Evolutionary conservation across 1,140 invertebrate genomes (phyloP), one percentile per base, ranked within the genome.

Genomic region (Scaptomyza montana): DNA sequence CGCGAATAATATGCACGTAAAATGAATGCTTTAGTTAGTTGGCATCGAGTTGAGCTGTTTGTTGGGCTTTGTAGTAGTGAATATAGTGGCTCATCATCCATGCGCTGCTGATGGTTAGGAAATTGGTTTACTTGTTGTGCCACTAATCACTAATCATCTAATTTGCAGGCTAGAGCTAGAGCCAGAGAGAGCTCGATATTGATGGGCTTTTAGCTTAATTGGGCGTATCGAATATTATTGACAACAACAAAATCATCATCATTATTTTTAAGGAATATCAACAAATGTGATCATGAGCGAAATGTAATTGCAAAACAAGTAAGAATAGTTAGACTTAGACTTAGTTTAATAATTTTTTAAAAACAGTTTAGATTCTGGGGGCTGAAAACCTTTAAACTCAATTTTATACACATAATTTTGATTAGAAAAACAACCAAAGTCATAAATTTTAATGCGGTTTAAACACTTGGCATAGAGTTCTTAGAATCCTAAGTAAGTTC

Each of bases 201-300:
- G 74, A 54, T 56, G 63, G 78, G 81, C 81, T 86, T 75, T 86
- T 86, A 86, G 82, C 41, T 60, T 86, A 86, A 86, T 86, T 87
- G 82, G 65, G 82, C 81, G 82, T 81, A 54, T 54, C 70, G 39
- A 68, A 49, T 12, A 49, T 12, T 12, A 49, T 12, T 56, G 51
- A 8, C 43, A n/a, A 30, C 36, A 36, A 9, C 33, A 8, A 36
- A 49, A 33, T 33, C 21, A 57, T 57, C 53, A 13, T 16, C 36
- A 56, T 39, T 21, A 45, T 28, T 9, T 30, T 65, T 41, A 65
- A 39, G 16, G n/a, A 5, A 45, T 46, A 47, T 25, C 43, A 55
- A 36, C 60, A 53, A 61, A 16, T 57, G 30, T 25, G 63, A 66
- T 72, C 70, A 25, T 50, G 30, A 61, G 39, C 54, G 49, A 60